These are phyloP conservation scores for Porites divaricata DNA, from an alignment of 92 coral and sea anemone species.

Conservation along the genomic window DNA sequence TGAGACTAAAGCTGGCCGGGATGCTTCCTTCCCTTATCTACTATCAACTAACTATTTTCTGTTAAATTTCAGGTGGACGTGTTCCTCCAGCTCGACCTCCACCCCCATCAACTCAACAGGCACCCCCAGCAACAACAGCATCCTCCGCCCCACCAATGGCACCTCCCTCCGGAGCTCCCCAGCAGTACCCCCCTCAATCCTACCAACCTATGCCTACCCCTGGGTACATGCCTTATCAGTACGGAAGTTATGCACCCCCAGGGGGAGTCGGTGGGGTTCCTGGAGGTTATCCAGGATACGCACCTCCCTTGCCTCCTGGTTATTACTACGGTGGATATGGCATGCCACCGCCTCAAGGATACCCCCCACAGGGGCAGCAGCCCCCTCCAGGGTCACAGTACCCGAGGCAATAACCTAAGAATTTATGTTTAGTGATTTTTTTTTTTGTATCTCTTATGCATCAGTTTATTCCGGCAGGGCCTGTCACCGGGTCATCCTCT, in stretches of 20 bases:
- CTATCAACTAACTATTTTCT: too few relatives aligned
- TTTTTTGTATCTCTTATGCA: background rate
- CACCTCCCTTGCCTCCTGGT: slow-evolving; percentile 77
- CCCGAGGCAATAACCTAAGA: slow-evolving; percentile 16
- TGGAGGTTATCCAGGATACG: slow-evolving; percentile 70
- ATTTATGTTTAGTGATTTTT: background rate
- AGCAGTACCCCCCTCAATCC: slow-evolving; percentile 61
- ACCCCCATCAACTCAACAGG: slow-evolving; percentile 62
- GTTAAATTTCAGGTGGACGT: slow-evolving; percentile 52
- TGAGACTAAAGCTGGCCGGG: too few relatives aligned
- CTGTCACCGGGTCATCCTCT: too few relatives aligned
- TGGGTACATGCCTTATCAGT: slow-evolving; percentile 84
- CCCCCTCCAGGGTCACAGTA: slow-evolving; percentile 60
- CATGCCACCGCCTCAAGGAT: slow-evolving; percentile 77
- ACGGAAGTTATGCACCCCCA: slow-evolving; percentile 89
- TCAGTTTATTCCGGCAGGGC: too few relatives aligned
- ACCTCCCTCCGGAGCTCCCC: slow-evolving; percentile 61
- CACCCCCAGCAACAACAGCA: slow-evolving; percentile 51
- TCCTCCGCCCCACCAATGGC: slow-evolving; percentile 51
- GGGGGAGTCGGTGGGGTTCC: slow-evolving; percentile 83
- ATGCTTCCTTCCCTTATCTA: too few relatives aligned
- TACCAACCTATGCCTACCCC: slow-evolving; percentile 95
- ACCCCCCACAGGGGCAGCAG: slow-evolving; percentile 86
- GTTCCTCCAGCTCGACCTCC: slow-evolving; percentile 87
- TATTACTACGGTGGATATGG: slow-evolving; percentile 72